Conservation (phyloP, 2,797 vertebrate genomes). For the Chaetophractus vellerosus region DNA sequence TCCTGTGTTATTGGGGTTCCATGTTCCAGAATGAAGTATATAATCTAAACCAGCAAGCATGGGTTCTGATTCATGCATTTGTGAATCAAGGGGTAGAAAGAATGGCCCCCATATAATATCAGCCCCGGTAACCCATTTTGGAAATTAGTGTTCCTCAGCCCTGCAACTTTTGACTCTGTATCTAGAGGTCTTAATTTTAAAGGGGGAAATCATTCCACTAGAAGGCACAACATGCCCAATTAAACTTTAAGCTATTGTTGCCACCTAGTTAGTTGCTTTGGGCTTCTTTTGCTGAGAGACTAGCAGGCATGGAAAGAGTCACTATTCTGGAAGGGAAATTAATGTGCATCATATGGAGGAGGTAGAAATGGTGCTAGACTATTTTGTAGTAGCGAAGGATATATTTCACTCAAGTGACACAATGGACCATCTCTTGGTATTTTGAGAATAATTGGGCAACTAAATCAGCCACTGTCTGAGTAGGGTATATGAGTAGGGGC, state of each 20-base stretch:
- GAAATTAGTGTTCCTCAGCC: background rate
- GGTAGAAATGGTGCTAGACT: background rate
- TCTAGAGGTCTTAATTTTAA: background rate
- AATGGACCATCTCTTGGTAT: background rate
- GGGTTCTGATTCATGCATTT: too few species aligned
- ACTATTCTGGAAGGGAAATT: background rate
- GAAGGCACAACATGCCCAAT: background rate
- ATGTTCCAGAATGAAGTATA: background rate
- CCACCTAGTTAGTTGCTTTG: background rate
- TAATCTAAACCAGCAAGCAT: too few species aligned
- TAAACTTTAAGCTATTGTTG: background rate
- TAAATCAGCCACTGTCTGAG: background rate
- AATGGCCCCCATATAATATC: too few species aligned
- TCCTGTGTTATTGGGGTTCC: background rate
- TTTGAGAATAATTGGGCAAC: slow-evolving; percentile 30
- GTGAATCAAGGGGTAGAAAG: too few species aligned
- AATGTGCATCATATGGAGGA: background rate
- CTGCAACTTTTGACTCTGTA: background rate
- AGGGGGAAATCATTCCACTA: background rate
- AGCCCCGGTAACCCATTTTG: background rate
- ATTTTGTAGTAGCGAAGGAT: background rate
- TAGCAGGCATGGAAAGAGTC: background rate
- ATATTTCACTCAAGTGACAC: background rate
- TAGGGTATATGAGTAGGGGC: background rate
- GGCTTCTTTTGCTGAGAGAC: background rate